A percentile compares a stretch with the other conserved stretches of the same genome.
Evolutionary conservation across 1,140 invertebrate species (phyloP).

Genomic region (Dinothrombium tinctorium): DNA sequence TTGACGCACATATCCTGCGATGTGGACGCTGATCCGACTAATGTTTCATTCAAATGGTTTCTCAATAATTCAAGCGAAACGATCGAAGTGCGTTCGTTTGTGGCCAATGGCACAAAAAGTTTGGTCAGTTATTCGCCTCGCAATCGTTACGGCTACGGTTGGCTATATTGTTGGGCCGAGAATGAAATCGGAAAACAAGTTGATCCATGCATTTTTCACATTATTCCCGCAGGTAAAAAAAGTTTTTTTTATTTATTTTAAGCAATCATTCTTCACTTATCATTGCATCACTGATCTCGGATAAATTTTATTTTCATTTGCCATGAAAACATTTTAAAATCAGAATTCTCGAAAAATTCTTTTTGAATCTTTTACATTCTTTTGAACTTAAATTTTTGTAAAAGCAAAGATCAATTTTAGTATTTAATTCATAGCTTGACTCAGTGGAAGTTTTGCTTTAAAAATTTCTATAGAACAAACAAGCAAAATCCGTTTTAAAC

Average conservation of each 20-base stretch:
- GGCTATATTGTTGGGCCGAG: constrained; percentile 16
- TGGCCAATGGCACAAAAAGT: not conserved
- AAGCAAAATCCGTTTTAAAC: too few species aligned
- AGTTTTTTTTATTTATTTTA: not conserved
- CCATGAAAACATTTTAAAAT: too few species aligned
- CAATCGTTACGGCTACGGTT: constrained; percentile 16
- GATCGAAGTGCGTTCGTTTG: constrained; percentile 35
- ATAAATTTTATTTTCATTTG: too few species aligned
- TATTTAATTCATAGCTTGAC: too few species aligned
- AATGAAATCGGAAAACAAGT: constrained; percentile 17
- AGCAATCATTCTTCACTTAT: too few species aligned
- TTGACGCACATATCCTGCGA: constrained; percentile 55
- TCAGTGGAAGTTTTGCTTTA: too few species aligned
- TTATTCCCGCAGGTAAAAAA: constrained; percentile 13
- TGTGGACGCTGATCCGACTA: constrained; percentile 50
- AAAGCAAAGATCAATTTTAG: too few species aligned
- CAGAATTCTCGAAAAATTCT: too few species aligned
- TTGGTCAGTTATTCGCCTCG: not conserved
- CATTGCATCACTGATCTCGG: too few species aligned
- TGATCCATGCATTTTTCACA: constrained; percentile 16
- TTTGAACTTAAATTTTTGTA: too few species aligned
- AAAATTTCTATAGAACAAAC: too few species aligned
- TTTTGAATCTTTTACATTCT: too few species aligned
- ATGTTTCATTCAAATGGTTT: constrained; percentile 17
- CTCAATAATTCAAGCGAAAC: constrained; percentile 24